phyloP scores from a whole-genome alignment of 2,888 invertebrate genomes.

The Pyrochroa serraticornis region DNA sequence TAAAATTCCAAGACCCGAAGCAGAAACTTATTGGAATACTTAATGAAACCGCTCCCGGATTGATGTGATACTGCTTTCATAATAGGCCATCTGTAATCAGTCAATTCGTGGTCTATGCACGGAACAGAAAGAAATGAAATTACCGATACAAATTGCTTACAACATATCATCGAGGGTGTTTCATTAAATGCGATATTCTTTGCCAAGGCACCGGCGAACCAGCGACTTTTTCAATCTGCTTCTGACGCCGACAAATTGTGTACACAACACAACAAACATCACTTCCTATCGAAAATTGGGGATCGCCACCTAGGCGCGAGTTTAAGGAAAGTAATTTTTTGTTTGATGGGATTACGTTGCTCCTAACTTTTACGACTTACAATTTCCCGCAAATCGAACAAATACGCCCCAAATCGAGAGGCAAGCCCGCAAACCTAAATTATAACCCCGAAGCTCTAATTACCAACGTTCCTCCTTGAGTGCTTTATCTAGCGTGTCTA shows the following conservation, averaged over 20 bases:
- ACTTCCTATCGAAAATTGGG: constrained; percentile 24
- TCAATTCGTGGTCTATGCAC: not conserved
- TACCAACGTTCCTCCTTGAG: no score
- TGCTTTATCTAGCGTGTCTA: no score
- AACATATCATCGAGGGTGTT: constrained; percentile 15
- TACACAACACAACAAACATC: constrained; percentile 33
- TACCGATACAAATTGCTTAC: constrained; percentile 2
- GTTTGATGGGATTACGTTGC: constrained; percentile 17
- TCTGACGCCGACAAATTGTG: constrained; percentile 37
- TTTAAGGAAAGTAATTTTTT: constrained; percentile 18
- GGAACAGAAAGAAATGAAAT: not conserved
- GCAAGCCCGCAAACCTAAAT: not conserved
- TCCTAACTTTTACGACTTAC: constrained; percentile 3
- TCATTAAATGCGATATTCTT: constrained; percentile 33
- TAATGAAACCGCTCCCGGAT: no score
- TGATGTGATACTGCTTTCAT: no score
- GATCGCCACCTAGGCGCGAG: constrained; percentile 8
- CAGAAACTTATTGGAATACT: no score
- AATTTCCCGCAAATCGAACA: constrained; percentile 11
- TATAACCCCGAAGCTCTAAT: no score
- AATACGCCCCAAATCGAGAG: constrained; percentile 2
- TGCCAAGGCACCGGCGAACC: constrained; percentile 19
- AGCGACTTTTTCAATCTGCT: constrained; percentile 38
- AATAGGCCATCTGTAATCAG: no score
- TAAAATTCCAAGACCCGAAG: no score